Base-by-base conservation (phyloP, 1,140 invertebrate genomes). In the Tetranychus cinnabarinus region DNA sequence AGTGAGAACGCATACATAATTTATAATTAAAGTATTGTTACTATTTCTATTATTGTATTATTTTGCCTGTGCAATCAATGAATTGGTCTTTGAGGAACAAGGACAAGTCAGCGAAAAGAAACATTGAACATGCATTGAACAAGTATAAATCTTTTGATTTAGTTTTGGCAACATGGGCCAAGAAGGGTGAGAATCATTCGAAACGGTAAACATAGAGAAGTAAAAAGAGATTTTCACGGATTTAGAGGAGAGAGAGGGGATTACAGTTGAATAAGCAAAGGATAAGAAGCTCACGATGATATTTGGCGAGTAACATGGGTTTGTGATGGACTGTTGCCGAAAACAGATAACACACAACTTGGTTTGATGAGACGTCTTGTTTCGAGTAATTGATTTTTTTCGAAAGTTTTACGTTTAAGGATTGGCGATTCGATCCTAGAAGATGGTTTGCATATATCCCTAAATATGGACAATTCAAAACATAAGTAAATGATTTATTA, bases 371-470 rank as follows among this genome's bases (percentile, higher is more conserved):
- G 13, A 12, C 57, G 37, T 45, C 36, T 58, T 31, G 10, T 13
- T n/a, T 58, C 57, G 42, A 58, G 57, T 42, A 46, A 23, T 15
- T 48, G 59, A 47, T 45, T 36, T 39, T 34, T 36, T 37, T 58
- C 56, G 36, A 39, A 58, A 36, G 68, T 66, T 61, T 68, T 70
- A 12, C 70, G 58, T 46, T 66, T 63, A 46, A 71, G 60, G 37
- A 61, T 63, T 7, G 70, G 69, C 12, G 70, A 69, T 64, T 55
- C 37, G 35, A 47, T 57, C 52, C 54, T 34, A 42, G 50, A n/a
- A 13, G 13, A 34, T 34, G 36, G 31, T 42, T 31, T 37, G 55
- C 36, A 31, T 50, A 59, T 39, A 36, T 56, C 58, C 52, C 54
- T 52, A 58, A 12, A 65, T 59, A 31, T n/a, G 31, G 31, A 52